Conservation (phyloP, 2,888 invertebrate genomes). For the Ophioninae sp. region DNA sequence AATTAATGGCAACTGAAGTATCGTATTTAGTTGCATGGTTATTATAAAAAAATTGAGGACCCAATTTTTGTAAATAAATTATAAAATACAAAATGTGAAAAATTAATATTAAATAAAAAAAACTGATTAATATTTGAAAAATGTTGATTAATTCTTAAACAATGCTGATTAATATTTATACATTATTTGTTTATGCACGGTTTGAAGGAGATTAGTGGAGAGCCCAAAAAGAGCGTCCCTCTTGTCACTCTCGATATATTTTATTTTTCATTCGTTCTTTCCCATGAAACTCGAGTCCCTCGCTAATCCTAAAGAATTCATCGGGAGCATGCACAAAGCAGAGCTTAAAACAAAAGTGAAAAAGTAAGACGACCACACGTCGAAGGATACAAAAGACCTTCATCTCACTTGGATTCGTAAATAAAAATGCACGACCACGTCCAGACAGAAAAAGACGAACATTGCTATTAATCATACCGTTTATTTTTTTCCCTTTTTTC, state of each 20-base stretch:
- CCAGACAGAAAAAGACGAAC: constrained; percentile 30
- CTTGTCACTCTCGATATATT: constrained; percentile 12
- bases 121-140: too few species aligned
- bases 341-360: constrained; percentile 19
- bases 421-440: constrained; percentile 35
- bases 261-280: constrained; percentile 23
- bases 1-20: too few species aligned
- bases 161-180: too few species aligned
- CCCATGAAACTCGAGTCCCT: constrained; percentile 31
- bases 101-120: too few species aligned
- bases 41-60: too few species aligned
- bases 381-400: not conserved
- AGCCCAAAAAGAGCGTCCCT: constrained; percentile 31
- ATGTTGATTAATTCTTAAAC: too few species aligned
- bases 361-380: not conserved
- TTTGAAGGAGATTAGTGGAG: constrained; percentile 12
- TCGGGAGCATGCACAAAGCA: constrained; percentile 20
- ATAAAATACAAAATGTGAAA: too few species aligned
- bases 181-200: constrained; percentile 6
- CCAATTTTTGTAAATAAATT: too few species aligned
- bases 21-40: too few species aligned
- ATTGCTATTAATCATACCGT: constrained; percentile 1
- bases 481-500: not conserved
- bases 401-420: constrained; percentile 8
- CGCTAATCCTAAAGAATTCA: constrained; percentile 16